Conservation (phyloP, 1,140 invertebrate genomes). For the Lethrus apterus region DNA sequence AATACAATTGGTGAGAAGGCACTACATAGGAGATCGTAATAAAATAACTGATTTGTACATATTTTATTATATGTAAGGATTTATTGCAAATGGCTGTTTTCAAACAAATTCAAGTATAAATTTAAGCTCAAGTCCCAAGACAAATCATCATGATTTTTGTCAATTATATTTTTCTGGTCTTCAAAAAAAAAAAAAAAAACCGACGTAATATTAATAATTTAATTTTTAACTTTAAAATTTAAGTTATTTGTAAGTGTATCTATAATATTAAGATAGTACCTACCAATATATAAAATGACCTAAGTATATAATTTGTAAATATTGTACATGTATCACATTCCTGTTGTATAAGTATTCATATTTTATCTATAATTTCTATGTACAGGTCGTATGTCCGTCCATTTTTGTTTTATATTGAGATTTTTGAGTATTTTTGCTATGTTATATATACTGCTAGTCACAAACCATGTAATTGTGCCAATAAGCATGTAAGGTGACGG, state of each 20-base stretch:
- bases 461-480: conserved; percentile 10
- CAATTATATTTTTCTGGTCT: too few species aligned
- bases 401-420: conserved; percentile 1
- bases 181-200: too few species aligned
- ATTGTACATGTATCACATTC: conserved; percentile 7
- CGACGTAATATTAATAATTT: too few species aligned
- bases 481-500: conserved; percentile 13
- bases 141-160: too few species aligned
- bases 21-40: conserved; percentile 6
- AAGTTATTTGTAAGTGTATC: too few species aligned
- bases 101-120: too few species aligned
- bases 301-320: conserved; percentile 11
- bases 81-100: conserved; percentile 3
- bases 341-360: conserved; percentile 4
- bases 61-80: conserved; percentile 3
- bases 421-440: conserved; percentile 9
- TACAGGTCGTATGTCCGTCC: conserved; percentile 8
- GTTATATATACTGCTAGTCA: conserved; percentile 8
- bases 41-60: conserved; percentile 7
- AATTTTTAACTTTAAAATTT: too few species aligned
- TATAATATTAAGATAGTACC: too few species aligned
- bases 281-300: too few species aligned
- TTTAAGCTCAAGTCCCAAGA: too few species aligned
- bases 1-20: conserved; percentile 33
- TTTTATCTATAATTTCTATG: conserved; percentile 13